These are phyloP conservation scores for Lepas anatifera DNA, from an alignment of 2,888 invertebrate species.

Conservation along the genomic window DNA sequence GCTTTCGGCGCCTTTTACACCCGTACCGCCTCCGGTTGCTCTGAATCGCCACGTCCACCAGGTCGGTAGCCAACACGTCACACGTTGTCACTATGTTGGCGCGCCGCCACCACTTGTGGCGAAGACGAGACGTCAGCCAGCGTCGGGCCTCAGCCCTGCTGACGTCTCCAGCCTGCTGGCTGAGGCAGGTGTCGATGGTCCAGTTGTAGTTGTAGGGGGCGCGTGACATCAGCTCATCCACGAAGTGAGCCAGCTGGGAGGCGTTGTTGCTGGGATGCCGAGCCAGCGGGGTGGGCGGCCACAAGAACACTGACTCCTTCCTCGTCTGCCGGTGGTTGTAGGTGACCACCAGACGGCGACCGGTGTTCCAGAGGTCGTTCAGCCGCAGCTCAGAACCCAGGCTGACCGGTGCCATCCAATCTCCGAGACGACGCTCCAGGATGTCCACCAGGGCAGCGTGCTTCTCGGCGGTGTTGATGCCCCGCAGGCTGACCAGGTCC, in stretches of 20 bases:
- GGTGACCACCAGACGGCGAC: conserved; percentile 45
- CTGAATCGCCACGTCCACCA: conserved; percentile 38
- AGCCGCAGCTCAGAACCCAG: conserved; percentile 41
- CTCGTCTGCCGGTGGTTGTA: conserved; percentile 32
- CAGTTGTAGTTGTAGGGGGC: conserved; percentile 39
- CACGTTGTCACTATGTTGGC: conserved; percentile 41
- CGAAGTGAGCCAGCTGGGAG: conserved; percentile 48
- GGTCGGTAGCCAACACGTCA: conserved; percentile 40
- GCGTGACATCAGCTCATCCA: conserved; percentile 42
- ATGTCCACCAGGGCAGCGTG: conserved; percentile 44
- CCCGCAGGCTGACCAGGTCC: conserved; percentile 72
- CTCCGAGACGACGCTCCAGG: conserved; percentile 44
- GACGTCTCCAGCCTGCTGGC: background rate
- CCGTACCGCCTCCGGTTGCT: conserved; percentile 31
- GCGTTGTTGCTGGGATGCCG: background rate
- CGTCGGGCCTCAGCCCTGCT: background rate
- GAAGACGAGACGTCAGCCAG: background rate
- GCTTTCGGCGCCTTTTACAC: conserved; percentile 10
- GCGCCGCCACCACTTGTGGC: conserved; percentile 36
- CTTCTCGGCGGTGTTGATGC: conserved; percentile 41
- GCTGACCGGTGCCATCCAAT: conserved; percentile 42
- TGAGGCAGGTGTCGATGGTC: conserved; percentile 18
- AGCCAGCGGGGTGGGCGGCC: conserved; percentile 3
- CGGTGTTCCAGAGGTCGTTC: conserved; percentile 44
- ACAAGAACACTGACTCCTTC: conserved; percentile 23